Base-by-base conservation (phyloP, 2,113 vertebrate species). In the Rhynchomys soricoides region DNA sequence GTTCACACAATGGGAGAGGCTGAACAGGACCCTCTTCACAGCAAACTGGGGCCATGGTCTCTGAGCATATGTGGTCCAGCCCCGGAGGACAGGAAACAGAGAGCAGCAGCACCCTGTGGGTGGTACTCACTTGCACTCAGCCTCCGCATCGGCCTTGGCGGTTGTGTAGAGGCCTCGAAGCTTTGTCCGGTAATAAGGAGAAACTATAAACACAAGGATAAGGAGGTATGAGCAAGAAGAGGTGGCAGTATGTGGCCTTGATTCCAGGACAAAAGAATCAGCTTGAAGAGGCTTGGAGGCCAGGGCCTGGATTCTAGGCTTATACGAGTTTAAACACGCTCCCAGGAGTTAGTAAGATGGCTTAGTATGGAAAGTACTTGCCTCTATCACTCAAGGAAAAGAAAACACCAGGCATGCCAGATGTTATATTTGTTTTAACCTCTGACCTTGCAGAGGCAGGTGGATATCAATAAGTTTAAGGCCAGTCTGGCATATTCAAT, bases 131-230 rank as follows among this genome's bases (percentile, higher is more conserved):
- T 99, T 99, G 98, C 99, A 99, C 97, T 99, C 99, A 0, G 99
- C 99, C 97, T 99, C 99, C 0, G 99, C 99, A 1, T 99, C 99
- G 0, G 99, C 99, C 93, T 99, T 99, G 68, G 99, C 99, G 0
- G 99, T 99, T 17, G 99, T 99, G 95, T 99, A 99, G 12, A 99
- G 98, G 3, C 99, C 99, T 2, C 99, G 98, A 55, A 99, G 98
- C 96, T 99, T 99, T 34, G 99, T 99, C 81, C 99, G 99, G 97
- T 99, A 99, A 94, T 99, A 99, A 0, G 99, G 99, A 77, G 99
- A 99, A 19, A 99, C 99, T 99, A 98, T 1, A 89, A 97, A 78
- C 79, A 96, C 55, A 97, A 78, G 64, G 75, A 86, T 22, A 37
- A 29, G 83, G 50, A 55, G 24, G 48, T 17, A 5, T 57, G 50